Evolutionary conservation across 2,888 invertebrate species (phyloP).

Genomic region (Chrysodeixis includens): DNA sequence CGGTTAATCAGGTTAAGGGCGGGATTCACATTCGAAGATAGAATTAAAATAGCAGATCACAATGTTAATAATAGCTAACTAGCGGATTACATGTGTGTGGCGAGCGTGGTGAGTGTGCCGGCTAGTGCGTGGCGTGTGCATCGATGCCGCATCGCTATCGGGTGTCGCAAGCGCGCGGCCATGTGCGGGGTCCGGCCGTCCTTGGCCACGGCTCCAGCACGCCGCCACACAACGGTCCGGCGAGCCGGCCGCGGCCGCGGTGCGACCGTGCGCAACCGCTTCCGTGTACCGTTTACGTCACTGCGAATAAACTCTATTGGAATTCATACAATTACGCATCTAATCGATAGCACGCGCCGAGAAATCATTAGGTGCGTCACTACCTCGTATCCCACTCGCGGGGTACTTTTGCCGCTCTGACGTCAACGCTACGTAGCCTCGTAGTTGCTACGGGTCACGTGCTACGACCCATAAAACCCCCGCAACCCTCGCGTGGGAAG

Average conservation of each 20-base stretch:
- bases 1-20: constrained; percentile 63
- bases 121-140: constrained; percentile 35
- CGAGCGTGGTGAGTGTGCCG: constrained; percentile 36
- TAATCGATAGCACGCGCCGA: constrained; percentile 66
- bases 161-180: constrained; percentile 74
- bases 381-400: constrained; percentile 51
- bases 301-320: constrained; percentile 50
- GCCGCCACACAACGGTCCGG: constrained; percentile 61
- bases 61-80: background rate
- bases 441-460: constrained; percentile 72
- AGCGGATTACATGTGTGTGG: constrained; percentile 5
- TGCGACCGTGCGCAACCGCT: constrained; percentile 79
- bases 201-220: constrained; percentile 73
- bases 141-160: constrained; percentile 62
- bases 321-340: constrained; percentile 59
- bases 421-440: constrained; percentile 71
- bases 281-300: constrained; percentile 79
- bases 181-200: constrained; percentile 73
- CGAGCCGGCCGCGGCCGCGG: constrained; percentile 61
- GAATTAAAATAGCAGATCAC: background rate
- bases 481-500: constrained; percentile 65
- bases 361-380: constrained; percentile 65
- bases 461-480: constrained; percentile 59
- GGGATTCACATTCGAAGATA: background rate
- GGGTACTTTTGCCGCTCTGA: constrained; percentile 71